Percentiles rank a stretch among this genome's conserved stretches.
Evolutionary conservation across 2,888 invertebrate species (phyloP).

Genomic region (Drosophila bunnanda): DNA sequence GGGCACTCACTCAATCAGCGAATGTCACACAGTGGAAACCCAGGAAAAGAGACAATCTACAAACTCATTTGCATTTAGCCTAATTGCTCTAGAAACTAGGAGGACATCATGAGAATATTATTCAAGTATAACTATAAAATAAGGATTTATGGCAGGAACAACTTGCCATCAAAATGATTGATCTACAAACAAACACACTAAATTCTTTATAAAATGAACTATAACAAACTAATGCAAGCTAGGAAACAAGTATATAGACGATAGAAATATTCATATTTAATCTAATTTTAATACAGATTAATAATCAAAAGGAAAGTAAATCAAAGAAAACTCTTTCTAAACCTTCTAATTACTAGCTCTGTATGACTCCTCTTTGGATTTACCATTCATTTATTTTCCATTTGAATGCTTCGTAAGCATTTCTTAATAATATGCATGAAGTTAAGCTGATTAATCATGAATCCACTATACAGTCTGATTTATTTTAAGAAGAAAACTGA

Average conservation of each 20-base stretch:
- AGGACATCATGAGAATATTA: not conserved
- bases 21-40: conserved; percentile 20
- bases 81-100: not conserved
- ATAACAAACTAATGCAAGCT: not conserved
- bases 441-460: conserved; percentile 2
- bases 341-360: not conserved
- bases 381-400: not conserved
- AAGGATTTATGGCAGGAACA: not conserved
- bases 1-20: conserved; percentile 39
- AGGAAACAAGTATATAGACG: not conserved
- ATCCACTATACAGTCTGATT: not conserved
- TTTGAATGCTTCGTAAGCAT: conserved; percentile 6
- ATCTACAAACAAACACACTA: not conserved
- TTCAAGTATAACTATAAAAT: not conserved
- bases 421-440: not conserved
- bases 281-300: not conserved
- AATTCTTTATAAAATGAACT: not conserved
- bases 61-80: conserved; percentile 2
- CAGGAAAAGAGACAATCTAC: not conserved
- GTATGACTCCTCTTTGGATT: not conserved
- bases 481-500: not conserved
- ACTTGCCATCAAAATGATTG: not conserved
- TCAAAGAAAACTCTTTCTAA: not conserved
- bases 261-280: not conserved
- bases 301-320: not conserved